Conservation (phyloP, 2,113 vertebrate species). For the Notothenia coriiceps region DNA sequence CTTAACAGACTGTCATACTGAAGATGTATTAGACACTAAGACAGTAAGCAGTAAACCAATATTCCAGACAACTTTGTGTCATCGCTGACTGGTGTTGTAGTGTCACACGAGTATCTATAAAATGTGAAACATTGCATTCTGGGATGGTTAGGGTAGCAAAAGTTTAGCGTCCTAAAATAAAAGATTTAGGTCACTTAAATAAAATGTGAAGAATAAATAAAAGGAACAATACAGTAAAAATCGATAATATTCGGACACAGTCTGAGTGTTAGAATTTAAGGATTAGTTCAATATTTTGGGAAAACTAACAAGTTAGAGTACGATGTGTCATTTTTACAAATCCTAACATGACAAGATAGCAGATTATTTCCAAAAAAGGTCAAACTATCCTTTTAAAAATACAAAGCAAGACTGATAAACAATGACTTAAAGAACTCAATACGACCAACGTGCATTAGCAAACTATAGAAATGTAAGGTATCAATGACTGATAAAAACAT, state of each 20-base stretch:
- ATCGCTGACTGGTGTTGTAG: neutral
- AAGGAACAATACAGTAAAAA: neutral
- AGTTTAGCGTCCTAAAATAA: neutral
- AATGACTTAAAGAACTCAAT: slow-evolving; percentile 19
- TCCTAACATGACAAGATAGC: too few relatives aligned
- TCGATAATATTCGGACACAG: neutral
- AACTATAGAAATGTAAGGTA: neutral
- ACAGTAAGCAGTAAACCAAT: neutral
- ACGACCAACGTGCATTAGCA: neutral
- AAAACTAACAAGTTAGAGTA: too few relatives aligned
- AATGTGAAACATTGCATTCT: neutral
- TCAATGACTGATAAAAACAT: neutral
- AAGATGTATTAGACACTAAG: neutral
- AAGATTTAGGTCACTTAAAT: neutral
- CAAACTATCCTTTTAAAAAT: neutral
- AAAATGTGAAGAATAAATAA: neutral
- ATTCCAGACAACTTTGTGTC: neutral
- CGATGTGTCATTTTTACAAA: too few relatives aligned
- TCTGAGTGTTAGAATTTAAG: too few relatives aligned
- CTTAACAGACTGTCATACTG: neutral
- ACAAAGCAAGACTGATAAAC: neutral
- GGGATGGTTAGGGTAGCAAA: neutral
- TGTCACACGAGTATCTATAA: neutral
- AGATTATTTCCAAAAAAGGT: neutral
- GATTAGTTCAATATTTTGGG: too few relatives aligned